Conservation (phyloP, 1,140 invertebrate genomes). For the Drosophila asahinai region DNA sequence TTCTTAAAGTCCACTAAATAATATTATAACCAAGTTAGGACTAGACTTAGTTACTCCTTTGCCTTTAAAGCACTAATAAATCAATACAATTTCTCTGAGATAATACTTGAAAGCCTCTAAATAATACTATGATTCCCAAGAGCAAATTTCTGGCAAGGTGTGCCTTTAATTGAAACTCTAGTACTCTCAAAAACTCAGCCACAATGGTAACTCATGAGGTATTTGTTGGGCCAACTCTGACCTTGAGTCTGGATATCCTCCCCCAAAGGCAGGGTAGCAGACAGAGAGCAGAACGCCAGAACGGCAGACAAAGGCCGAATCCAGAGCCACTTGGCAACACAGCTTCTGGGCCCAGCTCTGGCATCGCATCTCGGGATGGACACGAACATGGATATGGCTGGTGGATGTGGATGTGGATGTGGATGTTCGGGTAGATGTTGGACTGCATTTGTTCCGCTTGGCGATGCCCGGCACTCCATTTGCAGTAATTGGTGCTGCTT, state of each 20-base stretch:
- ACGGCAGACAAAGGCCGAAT: conserved; percentile 28
- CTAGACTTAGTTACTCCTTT: too few relatives aligned
- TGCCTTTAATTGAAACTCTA: too few relatives aligned
- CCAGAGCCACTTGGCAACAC: conserved; percentile 29
- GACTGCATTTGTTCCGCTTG: conserved; percentile 68
- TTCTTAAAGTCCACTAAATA: too few relatives aligned
- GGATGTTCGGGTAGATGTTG: conserved; percentile 38
- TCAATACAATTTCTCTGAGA: too few relatives aligned
- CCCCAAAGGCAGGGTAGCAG: conserved; percentile 10
- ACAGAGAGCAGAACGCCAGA: not conserved
- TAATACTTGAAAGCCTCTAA: too few relatives aligned
- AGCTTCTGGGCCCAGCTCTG: conserved; percentile 34
- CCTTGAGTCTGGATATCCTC: not conserved
- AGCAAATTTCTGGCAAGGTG: too few relatives aligned
- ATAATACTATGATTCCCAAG: too few relatives aligned
- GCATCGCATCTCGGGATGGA: conserved; percentile 21
- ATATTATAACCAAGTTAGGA: too few relatives aligned
- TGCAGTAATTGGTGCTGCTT: conserved; percentile 75
- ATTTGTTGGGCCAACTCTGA: not conserved
- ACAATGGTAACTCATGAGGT: too few relatives aligned
- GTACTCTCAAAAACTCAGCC: too few relatives aligned
- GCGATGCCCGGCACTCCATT: conserved; percentile 75
- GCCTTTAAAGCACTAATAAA: too few relatives aligned
- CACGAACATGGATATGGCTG: conserved; percentile 29
- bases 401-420: conserved; percentile 16